Conservation (phyloP, 2,797 vertebrate species). For the Pseudopleuronectes americanus region DNA sequence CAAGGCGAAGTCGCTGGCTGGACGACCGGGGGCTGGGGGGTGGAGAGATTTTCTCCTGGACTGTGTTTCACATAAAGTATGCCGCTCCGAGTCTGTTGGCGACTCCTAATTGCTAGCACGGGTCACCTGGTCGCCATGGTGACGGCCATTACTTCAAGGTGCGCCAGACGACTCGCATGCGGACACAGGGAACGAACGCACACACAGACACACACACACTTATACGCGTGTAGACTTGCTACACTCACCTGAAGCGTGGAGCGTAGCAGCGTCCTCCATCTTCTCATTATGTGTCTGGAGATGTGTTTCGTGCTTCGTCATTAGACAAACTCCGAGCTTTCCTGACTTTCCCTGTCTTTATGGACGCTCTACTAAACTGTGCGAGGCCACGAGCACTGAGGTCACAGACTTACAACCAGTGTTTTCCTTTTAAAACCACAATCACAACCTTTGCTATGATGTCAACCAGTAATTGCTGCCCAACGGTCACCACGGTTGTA, state of each 20-base stretch:
- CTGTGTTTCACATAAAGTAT: constrained; percentile 76
- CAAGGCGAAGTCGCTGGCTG: constrained; percentile 31
- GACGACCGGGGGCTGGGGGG: background rate
- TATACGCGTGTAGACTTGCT: background rate
- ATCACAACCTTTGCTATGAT: too few species aligned
- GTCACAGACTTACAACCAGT: constrained; percentile 14
- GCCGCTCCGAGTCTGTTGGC: constrained; percentile 61
- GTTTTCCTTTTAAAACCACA: background rate
- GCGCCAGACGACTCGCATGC: constrained; percentile 31
- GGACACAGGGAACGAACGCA: constrained; percentile 16
- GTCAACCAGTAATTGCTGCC: too few species aligned
- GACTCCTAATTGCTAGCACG: constrained; percentile 75
- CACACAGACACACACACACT: constrained; percentile 7
- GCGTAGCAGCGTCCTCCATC: background rate
- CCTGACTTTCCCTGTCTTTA: constrained; percentile 17
- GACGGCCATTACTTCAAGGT: constrained; percentile 70
- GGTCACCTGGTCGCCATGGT: constrained; percentile 80
- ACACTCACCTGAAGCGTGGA: constrained; percentile 18
- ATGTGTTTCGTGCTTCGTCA: constrained; percentile 36
- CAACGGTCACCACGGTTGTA: too few species aligned
- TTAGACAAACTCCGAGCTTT: constrained; percentile 39
- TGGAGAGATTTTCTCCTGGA: constrained; percentile 53
- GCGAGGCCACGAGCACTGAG: background rate
- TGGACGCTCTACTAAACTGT: constrained; percentile 25
- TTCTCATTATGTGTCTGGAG: constrained; percentile 56